Evolutionary conservation across 2,113 vertebrate genomes (phyloP).

Genomic region (Mobula birostris): DNA sequence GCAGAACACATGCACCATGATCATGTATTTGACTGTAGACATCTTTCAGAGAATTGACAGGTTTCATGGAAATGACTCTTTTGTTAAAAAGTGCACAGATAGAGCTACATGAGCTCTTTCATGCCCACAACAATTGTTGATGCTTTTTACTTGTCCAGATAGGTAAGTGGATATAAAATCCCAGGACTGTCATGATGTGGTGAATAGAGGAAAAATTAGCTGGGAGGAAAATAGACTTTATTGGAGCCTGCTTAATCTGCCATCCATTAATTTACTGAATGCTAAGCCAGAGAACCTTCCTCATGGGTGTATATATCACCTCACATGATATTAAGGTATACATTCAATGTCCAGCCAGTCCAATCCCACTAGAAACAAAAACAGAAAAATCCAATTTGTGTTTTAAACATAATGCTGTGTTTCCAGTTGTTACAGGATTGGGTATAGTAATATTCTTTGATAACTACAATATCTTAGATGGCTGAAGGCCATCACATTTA

Average conservation of each 20-base stretch:
- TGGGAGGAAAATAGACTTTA: not conserved
- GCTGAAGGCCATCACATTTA: not conserved
- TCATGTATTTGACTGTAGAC: not conserved
- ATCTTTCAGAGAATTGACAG: not conserved
- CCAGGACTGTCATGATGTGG: not conserved
- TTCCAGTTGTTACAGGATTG: not conserved
- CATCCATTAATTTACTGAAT: not conserved
- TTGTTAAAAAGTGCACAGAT: not conserved
- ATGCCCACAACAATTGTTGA: not conserved
- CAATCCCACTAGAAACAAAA: not conserved
- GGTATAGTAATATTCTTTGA: not conserved
- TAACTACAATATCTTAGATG: not conserved
- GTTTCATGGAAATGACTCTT: not conserved
- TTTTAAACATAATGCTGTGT: not conserved
- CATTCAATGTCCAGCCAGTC: not conserved
- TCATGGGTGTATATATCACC: not conserved
- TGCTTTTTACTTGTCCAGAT: not conserved
- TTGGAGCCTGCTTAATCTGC: not conserved
- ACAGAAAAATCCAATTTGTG: not conserved
- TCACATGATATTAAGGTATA: not conserved
- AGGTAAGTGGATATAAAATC: not conserved
- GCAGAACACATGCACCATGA: not conserved
- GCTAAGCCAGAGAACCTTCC: not conserved
- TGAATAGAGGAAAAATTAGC: not conserved
- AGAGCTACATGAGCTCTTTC: not conserved